Conservation (phyloP, 2,113 vertebrate genomes). For the Otus sunia region DNA sequence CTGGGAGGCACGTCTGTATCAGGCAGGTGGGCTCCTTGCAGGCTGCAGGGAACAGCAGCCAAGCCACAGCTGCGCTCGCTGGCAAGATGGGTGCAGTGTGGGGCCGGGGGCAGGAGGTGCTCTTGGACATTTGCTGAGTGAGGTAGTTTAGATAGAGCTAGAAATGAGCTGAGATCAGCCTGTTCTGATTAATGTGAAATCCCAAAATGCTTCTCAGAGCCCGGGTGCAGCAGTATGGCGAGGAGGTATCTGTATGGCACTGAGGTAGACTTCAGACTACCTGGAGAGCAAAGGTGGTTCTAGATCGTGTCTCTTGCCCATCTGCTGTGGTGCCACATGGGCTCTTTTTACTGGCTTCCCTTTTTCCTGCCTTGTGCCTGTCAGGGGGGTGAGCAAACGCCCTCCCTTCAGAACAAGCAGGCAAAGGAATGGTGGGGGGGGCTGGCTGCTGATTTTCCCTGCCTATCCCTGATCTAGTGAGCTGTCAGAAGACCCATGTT, state of each 20-base stretch:
- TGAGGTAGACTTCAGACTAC: background rate
- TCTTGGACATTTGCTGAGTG: background rate
- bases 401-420: background rate
- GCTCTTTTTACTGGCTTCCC: background rate
- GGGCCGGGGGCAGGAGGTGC: background rate
- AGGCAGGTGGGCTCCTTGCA: conserved; percentile 13
- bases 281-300: background rate
- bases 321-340: background rate
- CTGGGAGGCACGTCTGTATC: background rate
- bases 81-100: background rate
- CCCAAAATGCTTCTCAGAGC: background rate
- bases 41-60: conserved; percentile 7
- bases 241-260: background rate
- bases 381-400: background rate
- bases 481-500: background rate
- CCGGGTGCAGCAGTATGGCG: background rate
- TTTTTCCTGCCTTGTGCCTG: background rate
- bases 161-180: conserved; percentile 8
- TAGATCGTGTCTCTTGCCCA: background rate
- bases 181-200: background rate
- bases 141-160: background rate
- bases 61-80: background rate
- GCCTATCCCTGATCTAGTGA: background rate
- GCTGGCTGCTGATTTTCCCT: background rate
- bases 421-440: rapidly evolving